phyloP scores from a whole-genome alignment of 2,797 vertebrate species.

The Sebastolobus alascanus region DNA sequence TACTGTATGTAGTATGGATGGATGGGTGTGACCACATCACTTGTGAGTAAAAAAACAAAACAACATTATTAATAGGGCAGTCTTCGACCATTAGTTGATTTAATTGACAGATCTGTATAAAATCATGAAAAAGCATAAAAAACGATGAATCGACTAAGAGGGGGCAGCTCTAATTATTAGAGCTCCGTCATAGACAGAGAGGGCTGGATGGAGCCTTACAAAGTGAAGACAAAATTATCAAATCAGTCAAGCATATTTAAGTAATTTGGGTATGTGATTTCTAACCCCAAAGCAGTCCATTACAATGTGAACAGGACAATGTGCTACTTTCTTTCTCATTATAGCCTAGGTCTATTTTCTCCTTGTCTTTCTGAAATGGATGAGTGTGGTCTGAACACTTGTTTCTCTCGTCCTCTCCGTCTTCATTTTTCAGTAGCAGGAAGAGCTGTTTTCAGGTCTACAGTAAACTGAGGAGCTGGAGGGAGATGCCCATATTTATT shows the following conservation, averaged over 20 bases:
- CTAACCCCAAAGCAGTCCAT: conserved; percentile 7
- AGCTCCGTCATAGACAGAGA: neutral
- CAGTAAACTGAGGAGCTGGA: conserved; percentile 19
- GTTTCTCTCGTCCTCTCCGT: neutral
- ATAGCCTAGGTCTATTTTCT: neutral
- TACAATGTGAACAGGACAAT: conserved; percentile 1
- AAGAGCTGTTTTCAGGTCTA: conserved; percentile 13
- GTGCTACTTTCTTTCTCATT: conserved; percentile 10
- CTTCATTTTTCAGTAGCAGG: conserved; percentile 30
- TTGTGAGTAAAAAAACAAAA: neutral
- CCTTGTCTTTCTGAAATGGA: conserved; percentile 29
- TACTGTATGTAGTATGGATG: neutral
- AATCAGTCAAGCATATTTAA: conserved; percentile 11
- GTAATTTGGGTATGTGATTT: conserved; percentile 35
- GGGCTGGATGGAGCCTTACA: neutral
- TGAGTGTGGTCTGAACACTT: neutral
- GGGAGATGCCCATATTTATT: conserved; percentile 39
- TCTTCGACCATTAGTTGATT: neutral
- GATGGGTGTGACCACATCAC: neutral
- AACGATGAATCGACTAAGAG: neutral
- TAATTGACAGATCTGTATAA: neutral
- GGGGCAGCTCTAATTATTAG: neutral
- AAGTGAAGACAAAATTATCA: neutral
- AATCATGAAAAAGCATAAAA: neutral
- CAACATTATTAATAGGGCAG: neutral